These are phyloP conservation scores for Lysandra coridon DNA, from an alignment of 2,888 invertebrate genomes.

Conservation along the genomic window DNA sequence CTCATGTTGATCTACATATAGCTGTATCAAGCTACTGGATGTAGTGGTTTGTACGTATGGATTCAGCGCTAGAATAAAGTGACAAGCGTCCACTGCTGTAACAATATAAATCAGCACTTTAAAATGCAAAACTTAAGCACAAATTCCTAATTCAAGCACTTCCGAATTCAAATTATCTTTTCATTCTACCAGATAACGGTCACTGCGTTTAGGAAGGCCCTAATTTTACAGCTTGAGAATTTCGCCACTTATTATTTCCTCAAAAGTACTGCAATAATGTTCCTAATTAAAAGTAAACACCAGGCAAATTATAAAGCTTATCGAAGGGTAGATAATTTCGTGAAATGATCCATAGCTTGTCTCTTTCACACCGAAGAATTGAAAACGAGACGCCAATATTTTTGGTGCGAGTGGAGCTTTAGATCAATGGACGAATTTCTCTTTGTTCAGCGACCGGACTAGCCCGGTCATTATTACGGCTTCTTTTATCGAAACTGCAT, in stretches of 20 bases:
- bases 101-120: neutral
- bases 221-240: neutral
- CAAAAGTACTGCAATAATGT: neutral
- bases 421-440: neutral
- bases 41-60: neutral
- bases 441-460: neutral
- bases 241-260: neutral
- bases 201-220: too few relatives aligned
- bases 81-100: neutral
- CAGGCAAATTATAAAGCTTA: neutral
- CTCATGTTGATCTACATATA: neutral
- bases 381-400: neutral
- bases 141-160: slow-evolving; percentile 26
- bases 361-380: neutral
- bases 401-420: neutral
- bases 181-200: neutral
- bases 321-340: neutral
- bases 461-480: too few relatives aligned
- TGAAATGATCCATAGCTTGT: neutral
- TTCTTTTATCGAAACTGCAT: too few relatives aligned
- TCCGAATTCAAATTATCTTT: neutral
- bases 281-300: neutral
- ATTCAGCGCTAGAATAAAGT: neutral
- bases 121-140: neutral
- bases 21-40: neutral